Conservation (phyloP, 2,888 invertebrate genomes). For the Palloptera scutellata region DNA sequence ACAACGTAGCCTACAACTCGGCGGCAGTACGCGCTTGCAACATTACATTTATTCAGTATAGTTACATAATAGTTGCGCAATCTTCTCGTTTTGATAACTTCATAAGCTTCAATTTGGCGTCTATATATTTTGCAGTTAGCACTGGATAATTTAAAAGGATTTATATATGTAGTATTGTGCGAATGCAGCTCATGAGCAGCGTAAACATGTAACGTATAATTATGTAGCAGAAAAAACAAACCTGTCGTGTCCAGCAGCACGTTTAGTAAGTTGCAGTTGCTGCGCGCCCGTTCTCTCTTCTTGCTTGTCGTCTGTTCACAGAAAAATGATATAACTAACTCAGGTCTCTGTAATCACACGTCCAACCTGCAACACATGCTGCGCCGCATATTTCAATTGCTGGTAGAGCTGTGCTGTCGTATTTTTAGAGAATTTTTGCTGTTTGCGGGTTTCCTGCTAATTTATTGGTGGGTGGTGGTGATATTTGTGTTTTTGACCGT, state of each 20-base stretch:
- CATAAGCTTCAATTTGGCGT: background rate
- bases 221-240: too few relatives aligned
- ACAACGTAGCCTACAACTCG: too few relatives aligned
- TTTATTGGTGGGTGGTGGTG: constrained; percentile 13
- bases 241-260: too few relatives aligned
- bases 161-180: background rate
- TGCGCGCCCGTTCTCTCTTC: background rate
- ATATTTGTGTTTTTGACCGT: constrained; percentile 21
- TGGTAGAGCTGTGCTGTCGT: background rate
- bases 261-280: background rate
- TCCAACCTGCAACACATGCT: constrained; percentile 1
- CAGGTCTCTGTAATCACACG: too few relatives aligned
- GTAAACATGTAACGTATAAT: too few relatives aligned
- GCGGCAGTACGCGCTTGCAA: too few relatives aligned
- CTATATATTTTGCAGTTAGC: background rate
- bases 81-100: constrained; percentile 28
- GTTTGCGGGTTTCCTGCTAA: background rate
- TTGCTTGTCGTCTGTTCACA: background rate
- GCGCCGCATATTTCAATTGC: background rate
- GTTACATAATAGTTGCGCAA: constrained; percentile 27
- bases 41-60: too few relatives aligned
- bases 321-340: background rate
- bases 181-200: too few relatives aligned
- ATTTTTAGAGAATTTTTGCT: background rate
- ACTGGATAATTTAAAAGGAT: background rate